A percentile compares a stretch with the other conserved stretches of the same genome.
These are phyloP conservation scores for Heliconius charithonia DNA, from an alignment of 2,888 invertebrate genomes.

Conservation along the genomic window DNA sequence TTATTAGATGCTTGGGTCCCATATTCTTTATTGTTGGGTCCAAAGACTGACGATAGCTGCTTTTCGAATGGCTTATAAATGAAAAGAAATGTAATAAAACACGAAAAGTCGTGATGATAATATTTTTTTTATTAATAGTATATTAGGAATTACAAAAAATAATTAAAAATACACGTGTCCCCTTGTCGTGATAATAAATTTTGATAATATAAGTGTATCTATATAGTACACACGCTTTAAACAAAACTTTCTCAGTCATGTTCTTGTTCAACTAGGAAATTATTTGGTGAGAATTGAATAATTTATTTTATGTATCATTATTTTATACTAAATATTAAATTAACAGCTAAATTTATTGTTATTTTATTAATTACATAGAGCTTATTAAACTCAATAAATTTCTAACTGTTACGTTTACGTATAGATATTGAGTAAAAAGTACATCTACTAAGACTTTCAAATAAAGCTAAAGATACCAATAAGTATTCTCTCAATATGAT, in stretches of 20 bases:
- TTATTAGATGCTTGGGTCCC: conserved; percentile 41
- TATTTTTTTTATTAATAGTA: conserved; percentile 27
- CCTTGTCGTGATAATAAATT: conserved; percentile 26
- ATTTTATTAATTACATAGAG: no score
- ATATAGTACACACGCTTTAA: background rate
- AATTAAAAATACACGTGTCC: conserved; percentile 35
- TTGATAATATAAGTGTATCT: background rate
- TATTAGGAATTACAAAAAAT: conserved; percentile 8
- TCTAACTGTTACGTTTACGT: no score
- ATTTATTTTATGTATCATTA: no score
- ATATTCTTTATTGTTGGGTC: conserved; percentile 37
- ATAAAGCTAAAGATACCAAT: conserved; percentile 12
- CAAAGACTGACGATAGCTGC: conserved; percentile 36
- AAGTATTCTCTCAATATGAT: conserved; percentile 37
- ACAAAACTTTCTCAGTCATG: background rate
- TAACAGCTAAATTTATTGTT: no score
- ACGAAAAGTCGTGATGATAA: conserved; percentile 41
- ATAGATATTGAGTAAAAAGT: no score
- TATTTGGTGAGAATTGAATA: background rate
- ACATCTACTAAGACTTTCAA: background rate
- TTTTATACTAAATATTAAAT: no score
- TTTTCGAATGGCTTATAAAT: conserved; percentile 39
- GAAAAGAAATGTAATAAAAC: conserved; percentile 40
- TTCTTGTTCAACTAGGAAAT: background rate
- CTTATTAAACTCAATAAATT: no score